Base-by-base conservation (phyloP, 2,113 vertebrate genomes). In the Dicentrarchus labrax region DNA sequence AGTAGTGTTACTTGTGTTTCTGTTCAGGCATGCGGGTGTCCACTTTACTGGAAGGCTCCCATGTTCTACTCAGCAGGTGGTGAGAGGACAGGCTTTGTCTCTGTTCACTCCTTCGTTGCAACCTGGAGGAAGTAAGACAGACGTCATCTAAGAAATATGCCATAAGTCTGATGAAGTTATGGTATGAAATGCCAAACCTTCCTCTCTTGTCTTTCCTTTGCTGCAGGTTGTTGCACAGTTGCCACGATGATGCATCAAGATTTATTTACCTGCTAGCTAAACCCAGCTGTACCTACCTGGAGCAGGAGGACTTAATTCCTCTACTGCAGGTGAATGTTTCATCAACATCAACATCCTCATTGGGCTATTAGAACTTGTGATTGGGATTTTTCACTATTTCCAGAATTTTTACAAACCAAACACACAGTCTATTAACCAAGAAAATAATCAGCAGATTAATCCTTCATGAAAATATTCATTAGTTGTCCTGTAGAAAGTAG, bases 241-340 rank as follows among this genome's bases (percentile, higher is more conserved):
- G 96, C 94, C 96, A 99, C 11, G 98, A 99, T 6, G 98, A 99
- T 85, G 94, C 97, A 38, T 97, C 98, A 36, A 97, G 95, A 92
- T 99, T 99, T 91, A 95, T 96, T 24, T 95, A 86, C 91, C 94
- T 99, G 89, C 88, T 99, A 24, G 96, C 98, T 11, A 99, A 98
- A 90, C 97, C 98, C 16, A 90, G 94, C 93, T 97, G 94, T 89
- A 96, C 80, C 85, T 97, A 92, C 93, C 94, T 99, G 50, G 97
- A 97, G 83, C 98, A 99, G 91, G 98, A 99, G 85, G 98, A 99
- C 91, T 98, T 99, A 88, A 97, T 99, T 93, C 98, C 97, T 10
- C 95, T 99, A 51, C 95, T 99, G 91, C 98, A 99, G 97, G 98
- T 99, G 90, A 72, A 82, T 15, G 22, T 21, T 7, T 2, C 3